Conservation (phyloP, 2,113 vertebrate genomes). For the Tychaedon coryphoeus region DNA sequence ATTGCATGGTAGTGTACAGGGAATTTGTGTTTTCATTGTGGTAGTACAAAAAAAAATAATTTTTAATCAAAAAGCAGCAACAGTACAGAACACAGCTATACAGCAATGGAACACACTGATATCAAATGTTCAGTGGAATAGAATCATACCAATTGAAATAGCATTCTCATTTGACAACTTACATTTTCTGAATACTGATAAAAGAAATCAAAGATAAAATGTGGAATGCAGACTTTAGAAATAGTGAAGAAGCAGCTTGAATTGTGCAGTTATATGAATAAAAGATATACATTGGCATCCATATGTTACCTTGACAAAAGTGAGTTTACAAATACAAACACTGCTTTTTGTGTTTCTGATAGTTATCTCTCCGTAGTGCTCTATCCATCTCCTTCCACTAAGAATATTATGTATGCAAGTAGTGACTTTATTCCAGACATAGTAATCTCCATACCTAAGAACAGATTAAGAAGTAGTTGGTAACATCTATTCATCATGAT, state of each 20-base stretch:
- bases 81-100: neutral
- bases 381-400: constrained; percentile 95
- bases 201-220: neutral
- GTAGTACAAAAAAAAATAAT: neutral
- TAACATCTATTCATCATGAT: neutral
- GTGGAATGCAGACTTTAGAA: neutral
- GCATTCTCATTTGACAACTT: neutral
- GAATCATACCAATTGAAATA: neutral
- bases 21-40: neutral
- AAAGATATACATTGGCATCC: neutral
- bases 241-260: neutral
- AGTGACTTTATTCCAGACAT: constrained; percentile 99
- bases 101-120: neutral
- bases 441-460: constrained; percentile 91
- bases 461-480: constrained; percentile 49
- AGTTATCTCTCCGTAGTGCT: constrained; percentile 97
- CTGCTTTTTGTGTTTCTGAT: constrained; percentile 93
- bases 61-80: neutral
- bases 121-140: neutral
- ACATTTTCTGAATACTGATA: neutral
- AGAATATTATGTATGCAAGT: constrained; percentile 99
- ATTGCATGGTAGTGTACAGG: neutral
- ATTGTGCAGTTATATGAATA: neutral
- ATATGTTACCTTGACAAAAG: constrained; percentile 89
- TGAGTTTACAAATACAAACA: constrained; percentile 95